Conservation (phyloP, 2,797 vertebrate genomes). For the Lagorchestes hirsutus region DNA sequence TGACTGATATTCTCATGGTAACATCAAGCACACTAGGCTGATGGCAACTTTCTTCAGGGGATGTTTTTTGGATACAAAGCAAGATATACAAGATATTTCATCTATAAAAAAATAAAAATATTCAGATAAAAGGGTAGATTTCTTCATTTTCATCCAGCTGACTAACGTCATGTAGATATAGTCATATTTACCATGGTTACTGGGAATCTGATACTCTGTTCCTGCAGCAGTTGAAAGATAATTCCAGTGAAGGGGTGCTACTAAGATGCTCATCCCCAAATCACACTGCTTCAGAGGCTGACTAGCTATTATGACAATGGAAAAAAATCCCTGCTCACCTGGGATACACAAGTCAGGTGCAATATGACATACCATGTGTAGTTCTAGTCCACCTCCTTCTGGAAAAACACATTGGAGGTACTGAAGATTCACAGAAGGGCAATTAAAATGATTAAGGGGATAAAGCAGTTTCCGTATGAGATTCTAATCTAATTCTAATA, state of each 20-base stretch:
- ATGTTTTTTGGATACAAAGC: constrained; percentile 14
- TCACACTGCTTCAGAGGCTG: not conserved
- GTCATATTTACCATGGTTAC: constrained; percentile 23
- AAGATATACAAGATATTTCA: not conserved
- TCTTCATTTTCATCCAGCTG: not conserved
- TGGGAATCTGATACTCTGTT: constrained; percentile 10
- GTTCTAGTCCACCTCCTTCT: not conserved
- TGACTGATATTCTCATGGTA: not conserved
- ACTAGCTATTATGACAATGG: not conserved
- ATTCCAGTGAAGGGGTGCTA: constrained; percentile 23
- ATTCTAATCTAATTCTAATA: constrained; percentile 33
- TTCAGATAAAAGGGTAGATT: not conserved
- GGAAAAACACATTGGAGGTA: not conserved
- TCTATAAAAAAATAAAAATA: not conserved
- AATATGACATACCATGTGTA: not conserved
- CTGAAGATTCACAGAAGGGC: constrained; percentile 34
- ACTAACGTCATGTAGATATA: not conserved
- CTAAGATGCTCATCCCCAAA: constrained; percentile 28
- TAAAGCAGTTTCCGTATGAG: constrained; percentile 42
- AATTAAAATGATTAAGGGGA: constrained; percentile 39
- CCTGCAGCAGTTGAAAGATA: not conserved
- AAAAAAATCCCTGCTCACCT: not conserved
- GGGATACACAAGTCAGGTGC: not conserved
- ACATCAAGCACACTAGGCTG: not conserved
- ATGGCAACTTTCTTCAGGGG: not conserved